Conservation (phyloP, 35 echinoderm and acorn worm genomes). For the Chiridota heheva region DNA sequence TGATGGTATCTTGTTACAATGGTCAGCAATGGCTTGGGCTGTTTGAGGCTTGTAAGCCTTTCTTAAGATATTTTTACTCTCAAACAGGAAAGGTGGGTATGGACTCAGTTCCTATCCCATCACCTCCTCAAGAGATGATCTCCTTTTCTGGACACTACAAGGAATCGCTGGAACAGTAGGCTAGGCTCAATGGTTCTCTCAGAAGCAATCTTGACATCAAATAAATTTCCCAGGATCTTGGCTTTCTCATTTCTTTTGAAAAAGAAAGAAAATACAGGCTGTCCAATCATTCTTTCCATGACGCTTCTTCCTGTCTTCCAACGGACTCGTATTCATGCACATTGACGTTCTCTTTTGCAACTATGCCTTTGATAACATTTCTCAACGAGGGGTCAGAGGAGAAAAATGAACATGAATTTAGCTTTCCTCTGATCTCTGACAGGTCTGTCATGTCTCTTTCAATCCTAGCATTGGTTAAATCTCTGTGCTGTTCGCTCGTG, state of each 20-base stretch:
- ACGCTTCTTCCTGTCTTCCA: slow-evolving; percentile 40
- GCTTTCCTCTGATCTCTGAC: slow-evolving; percentile 17
- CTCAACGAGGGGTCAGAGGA: slow-evolving; percentile 41
- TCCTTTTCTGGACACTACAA: slow-evolving; percentile 17
- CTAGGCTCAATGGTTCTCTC: slow-evolving; percentile 42
- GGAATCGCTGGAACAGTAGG: slow-evolving; percentile 38
- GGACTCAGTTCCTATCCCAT: slow-evolving; percentile 45
- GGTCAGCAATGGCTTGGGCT: neutral
- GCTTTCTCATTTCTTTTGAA: slow-evolving; percentile 42
- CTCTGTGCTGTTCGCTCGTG: slow-evolving; percentile 63
- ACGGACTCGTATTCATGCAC: slow-evolving; percentile 37
- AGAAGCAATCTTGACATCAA: slow-evolving; percentile 18
- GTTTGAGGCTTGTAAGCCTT: slow-evolving; percentile 43
- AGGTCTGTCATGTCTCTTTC: slow-evolving; percentile 18
- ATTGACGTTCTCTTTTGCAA: no score
- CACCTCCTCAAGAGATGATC: slow-evolving; percentile 24
- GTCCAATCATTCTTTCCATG: slow-evolving; percentile 42
- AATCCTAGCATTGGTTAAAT: slow-evolving; percentile 17
- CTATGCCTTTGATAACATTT: slow-evolving; percentile 60
- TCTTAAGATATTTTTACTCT: slow-evolving; percentile 13
- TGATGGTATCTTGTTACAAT: slow-evolving; percentile 37
- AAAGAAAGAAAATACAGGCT: slow-evolving; percentile 2
- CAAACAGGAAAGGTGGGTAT: slow-evolving; percentile 31
- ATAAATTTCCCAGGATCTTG: slow-evolving; percentile 23
- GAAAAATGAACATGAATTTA: neutral